Evolutionary conservation across 1,140 invertebrate genomes (phyloP), one percentile per base, ranked within the genome.

Genomic region (Brachystomella parvula): DNA sequence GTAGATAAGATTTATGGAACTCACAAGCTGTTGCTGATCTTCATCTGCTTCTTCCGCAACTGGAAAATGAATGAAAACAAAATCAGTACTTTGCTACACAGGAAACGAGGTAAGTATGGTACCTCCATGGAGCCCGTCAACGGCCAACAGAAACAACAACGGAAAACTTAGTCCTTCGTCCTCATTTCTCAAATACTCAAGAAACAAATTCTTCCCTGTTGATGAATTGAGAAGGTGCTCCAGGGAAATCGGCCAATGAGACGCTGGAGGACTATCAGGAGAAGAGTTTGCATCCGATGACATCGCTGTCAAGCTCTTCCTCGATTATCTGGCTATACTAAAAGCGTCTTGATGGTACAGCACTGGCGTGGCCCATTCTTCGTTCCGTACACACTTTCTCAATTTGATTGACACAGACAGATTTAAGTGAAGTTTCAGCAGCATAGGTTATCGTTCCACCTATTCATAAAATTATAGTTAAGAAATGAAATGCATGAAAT

Each of bases 1-100:
- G 30, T 60, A 32, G 9, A 60, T 60, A 17, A 32, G 58, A 60
- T 60, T 60, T 60, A 32, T 60, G 3, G 58, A 60, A 9, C 24
- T 31, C n/a, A n/a, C n/a, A 60, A 60, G 15, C 32, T 12, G 15
- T 31, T 30, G 9, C 32, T 30, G 53, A 12, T 57, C 58, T 19
- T 35, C 32, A 32, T 60, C 32, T 9, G 12, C 19, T 29, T 32
- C 58, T 60, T 30, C 58, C 6, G 49, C 49, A 53, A 53, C 49
- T 53, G 26, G 15, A 35, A 30, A 60, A 60, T 9, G 17, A 57
- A 57, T 57, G 24, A 9, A 57, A 24, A n/a, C 6, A 24, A 29
- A 57, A 57, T 57, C 12, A 57, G 9, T 29, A 15, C 53, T 15
- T 24, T 9, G 24, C 6, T 29, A 12, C 9, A 57, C 39, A 60